These are phyloP conservation scores for Xyliphius kryptos DNA, from an alignment of 2,113 vertebrate species.

Conservation along the genomic window DNA sequence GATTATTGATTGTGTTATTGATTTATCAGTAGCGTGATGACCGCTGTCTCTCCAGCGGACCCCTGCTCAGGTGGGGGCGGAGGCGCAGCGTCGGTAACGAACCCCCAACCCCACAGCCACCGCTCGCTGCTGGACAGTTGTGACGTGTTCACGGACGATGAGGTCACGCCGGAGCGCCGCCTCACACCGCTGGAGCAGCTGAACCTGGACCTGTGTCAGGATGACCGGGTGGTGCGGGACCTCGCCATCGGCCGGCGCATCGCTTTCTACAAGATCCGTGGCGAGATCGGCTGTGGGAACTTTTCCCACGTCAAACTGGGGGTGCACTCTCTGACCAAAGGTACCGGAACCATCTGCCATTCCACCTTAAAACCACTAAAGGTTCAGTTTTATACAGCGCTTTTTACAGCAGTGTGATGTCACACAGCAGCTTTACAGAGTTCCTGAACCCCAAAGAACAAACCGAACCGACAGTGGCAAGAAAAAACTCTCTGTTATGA, in stretches of 20 bases:
- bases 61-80: slow-evolving; percentile 54
- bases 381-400: too few species aligned
- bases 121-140: slow-evolving; percentile 77
- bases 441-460: too few species aligned
- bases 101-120: slow-evolving; percentile 55
- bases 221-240: slow-evolving; percentile 88
- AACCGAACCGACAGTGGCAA: too few species aligned
- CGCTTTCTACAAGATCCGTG: slow-evolving; percentile 91
- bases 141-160: slow-evolving; percentile 69
- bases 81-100: too few species aligned
- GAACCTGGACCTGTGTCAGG: slow-evolving; percentile 86
- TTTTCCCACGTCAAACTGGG: slow-evolving; percentile 96
- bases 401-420: too few species aligned
- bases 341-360: too few species aligned
- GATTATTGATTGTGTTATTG: too few species aligned
- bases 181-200: slow-evolving; percentile 86
- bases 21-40: too few species aligned
- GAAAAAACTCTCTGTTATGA: too few species aligned
- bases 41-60: neutral
- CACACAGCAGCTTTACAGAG: too few species aligned
- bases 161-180: slow-evolving; percentile 61
- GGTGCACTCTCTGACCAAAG: slow-evolving; percentile 91
- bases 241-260: slow-evolving; percentile 87
- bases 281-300: slow-evolving; percentile 94
- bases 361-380: too few species aligned